phyloP scores from a whole-genome alignment of 2,113 vertebrate genomes.

The Dicrurus megarhynchus region DNA sequence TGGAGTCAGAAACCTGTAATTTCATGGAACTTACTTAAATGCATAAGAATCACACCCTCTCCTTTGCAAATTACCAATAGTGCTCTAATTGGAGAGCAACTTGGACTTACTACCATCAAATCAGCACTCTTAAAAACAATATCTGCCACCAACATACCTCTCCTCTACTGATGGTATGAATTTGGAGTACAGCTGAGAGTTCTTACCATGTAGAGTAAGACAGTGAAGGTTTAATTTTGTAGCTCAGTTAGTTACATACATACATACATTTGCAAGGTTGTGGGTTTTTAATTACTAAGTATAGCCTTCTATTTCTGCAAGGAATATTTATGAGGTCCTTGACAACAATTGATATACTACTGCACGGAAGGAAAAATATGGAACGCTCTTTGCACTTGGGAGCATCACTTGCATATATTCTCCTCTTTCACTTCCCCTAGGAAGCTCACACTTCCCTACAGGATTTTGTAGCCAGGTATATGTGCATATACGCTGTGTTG shows the following conservation, averaged over 20 bases:
- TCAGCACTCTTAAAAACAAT: slow-evolving; percentile 4
- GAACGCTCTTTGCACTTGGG: background rate
- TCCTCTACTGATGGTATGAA: background rate
- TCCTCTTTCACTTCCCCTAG: background rate
- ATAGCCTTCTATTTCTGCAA: slow-evolving; percentile 11
- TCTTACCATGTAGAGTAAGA: background rate
- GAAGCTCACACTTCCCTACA: background rate
- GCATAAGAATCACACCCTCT: slow-evolving; percentile 23
- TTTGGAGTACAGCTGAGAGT: background rate
- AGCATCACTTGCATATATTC: background rate
- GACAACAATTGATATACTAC: background rate
- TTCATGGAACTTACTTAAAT: slow-evolving; percentile 28
- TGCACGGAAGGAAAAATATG: background rate
- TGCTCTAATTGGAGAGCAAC: background rate
- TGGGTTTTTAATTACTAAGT: background rate
- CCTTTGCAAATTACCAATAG: slow-evolving; percentile 34
- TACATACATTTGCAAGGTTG: background rate
- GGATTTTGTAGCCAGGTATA: background rate
- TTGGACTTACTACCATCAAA: slow-evolving; percentile 47
- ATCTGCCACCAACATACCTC: background rate
- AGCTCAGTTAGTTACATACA: background rate
- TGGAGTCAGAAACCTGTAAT: slow-evolving; percentile 25
- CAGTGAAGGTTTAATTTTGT: background rate
- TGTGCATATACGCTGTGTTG: background rate
- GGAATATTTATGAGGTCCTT: slow-evolving; percentile 29